phyloP scores from a whole-genome alignment of 2,888 invertebrate species.

The Hoplodrina blanda region DNA sequence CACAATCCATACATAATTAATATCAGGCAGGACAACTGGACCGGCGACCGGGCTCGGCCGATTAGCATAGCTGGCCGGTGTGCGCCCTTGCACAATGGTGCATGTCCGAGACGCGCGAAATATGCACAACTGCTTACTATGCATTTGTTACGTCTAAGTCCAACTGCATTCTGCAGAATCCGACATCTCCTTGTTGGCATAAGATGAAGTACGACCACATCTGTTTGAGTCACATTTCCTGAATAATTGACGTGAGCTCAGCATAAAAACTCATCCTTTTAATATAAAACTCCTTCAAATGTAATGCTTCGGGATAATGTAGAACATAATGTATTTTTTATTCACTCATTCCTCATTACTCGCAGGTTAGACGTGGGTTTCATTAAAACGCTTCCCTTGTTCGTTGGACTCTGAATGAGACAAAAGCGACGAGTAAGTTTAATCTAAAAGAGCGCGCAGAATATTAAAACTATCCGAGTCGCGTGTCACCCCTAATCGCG shows the following conservation, averaged over 20 bases:
- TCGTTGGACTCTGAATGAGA: constrained; percentile 58
- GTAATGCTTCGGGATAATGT: constrained; percentile 28
- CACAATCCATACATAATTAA: constrained; percentile 76
- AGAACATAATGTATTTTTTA: constrained; percentile 51
- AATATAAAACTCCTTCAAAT: constrained; percentile 24
- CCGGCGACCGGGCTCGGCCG: constrained; percentile 53
- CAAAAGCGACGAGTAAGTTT: constrained; percentile 60
- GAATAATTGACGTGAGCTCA: constrained; percentile 40
- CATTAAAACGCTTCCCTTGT: constrained; percentile 63
- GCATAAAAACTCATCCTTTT: constrained; percentile 24
- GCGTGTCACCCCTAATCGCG: constrained; percentile 67
- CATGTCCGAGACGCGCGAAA: constrained; percentile 61
- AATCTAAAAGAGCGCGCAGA: constrained; percentile 68
- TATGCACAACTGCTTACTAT: constrained; percentile 53
- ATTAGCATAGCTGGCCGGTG: constrained; percentile 68
- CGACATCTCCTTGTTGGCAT: constrained; percentile 58
- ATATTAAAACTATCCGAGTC: constrained; percentile 68
- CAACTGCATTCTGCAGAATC: constrained; percentile 67
- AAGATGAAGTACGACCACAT: constrained; percentile 36
- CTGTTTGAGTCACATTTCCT: constrained; percentile 58
- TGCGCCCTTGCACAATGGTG: constrained; percentile 55
- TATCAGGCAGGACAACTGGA: constrained; percentile 63
- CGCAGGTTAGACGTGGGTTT: constrained; percentile 55
- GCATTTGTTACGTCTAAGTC: constrained; percentile 59
- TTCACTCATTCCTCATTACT: constrained; percentile 49